phyloP scores from a whole-genome alignment of 2,888 invertebrate genomes.

The Tetragnatha montana region DNA sequence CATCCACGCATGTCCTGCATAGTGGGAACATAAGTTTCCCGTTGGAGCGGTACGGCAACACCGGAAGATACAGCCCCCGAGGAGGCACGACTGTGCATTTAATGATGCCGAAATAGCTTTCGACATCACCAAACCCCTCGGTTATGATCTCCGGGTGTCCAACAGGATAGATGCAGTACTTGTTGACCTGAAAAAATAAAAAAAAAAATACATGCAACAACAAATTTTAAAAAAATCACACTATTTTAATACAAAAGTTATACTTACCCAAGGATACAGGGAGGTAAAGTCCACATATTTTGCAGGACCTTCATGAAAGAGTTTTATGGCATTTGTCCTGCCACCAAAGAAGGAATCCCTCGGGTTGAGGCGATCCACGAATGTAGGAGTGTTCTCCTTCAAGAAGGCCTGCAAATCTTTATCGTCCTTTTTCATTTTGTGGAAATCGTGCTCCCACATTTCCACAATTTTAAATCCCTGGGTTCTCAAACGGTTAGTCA shows the following conservation, averaged over 20 bases:
- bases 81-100: slow-evolving; percentile 73
- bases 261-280: slow-evolving; percentile 72
- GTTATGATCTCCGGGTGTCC: slow-evolving; percentile 72
- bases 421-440: neutral
- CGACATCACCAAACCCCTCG: neutral
- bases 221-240: neutral
- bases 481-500: neutral
- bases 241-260: neutral
- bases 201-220: neutral
- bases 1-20: neutral
- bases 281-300: slow-evolving; percentile 73
- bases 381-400: neutral
- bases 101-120: slow-evolving; percentile 73
- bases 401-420: neutral
- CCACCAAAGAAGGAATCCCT: slow-evolving; percentile 74
- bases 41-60: neutral
- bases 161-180: slow-evolving; percentile 68
- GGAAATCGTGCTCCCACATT: neutral
- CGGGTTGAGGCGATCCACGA: slow-evolving; percentile 53
- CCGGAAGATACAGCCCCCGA: neutral
- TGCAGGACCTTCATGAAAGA: slow-evolving; percentile 72
- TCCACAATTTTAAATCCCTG: neutral
- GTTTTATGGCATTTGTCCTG: slow-evolving; percentile 72
- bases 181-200: slow-evolving; percentile 21
- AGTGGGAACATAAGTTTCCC: slow-evolving; percentile 8